Evolutionary conservation across 2,797 vertebrate genomes (phyloP), one percentile per base, ranked within the genome.

Genomic region (Valencia hispanica): DNA sequence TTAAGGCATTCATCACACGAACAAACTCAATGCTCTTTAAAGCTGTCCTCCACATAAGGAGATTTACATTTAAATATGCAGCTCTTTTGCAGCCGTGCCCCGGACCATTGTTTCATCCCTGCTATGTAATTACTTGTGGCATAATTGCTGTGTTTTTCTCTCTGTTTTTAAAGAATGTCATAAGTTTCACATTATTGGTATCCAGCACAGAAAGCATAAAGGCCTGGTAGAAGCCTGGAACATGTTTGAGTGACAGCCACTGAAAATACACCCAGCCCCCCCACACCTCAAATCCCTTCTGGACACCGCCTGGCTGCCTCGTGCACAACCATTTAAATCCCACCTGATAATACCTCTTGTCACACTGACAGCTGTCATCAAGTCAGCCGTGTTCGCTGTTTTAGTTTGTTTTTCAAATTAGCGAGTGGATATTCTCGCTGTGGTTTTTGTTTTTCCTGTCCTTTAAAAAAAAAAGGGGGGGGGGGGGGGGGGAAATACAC

Each of bases 291-390:
- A 95, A 94, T 88, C 93, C 90, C 89, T 89, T 86, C 86, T 92
- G 83, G 90, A 94, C 86, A 84, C 92, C 90, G 89, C 91, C 93
- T 94, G 92, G 83, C 50, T 93, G 91, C 94, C 89, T 93, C 79
- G 79, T 84, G 92, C 91, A 90, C 90, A 94, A 94, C 91, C 93
- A 95, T 94, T 94, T 88, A 90, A 94, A 93, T 95, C 92, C 93
- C 94, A 93, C 93, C 79, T 88, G 92, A 94, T 94, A 93, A 92
- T 92, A 92, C 87, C 92, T 94, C 89, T 85, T 92, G 90, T 86
- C 83, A 89, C 93, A 73, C 80, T 94, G 94, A 94, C 93, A 95
- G 92, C 94, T 93, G 90, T 93, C 94, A 92, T 92, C 74, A 87
- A 92, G 82, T 92, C 86, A 89, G 77, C 88, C 80, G 85, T 94